phyloP scores from a whole-genome alignment of 2,797 vertebrate species.

The Eulemur albifrons region DNA sequence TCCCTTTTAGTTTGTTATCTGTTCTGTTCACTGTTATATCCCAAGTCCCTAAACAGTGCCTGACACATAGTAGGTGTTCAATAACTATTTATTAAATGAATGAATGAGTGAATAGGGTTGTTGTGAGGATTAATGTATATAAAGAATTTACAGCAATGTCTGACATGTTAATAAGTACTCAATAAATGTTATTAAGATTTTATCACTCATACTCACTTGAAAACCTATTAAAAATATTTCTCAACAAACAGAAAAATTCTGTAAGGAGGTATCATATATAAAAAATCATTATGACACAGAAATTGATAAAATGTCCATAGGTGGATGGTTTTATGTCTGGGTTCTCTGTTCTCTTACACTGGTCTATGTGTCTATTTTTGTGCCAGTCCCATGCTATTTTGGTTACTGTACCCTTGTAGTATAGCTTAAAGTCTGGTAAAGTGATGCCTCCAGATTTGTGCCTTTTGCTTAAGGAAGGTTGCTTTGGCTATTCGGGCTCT shows the following conservation, averaged over 20 bases:
- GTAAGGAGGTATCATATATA: neutral
- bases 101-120: neutral
- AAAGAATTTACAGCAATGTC: neutral
- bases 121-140: neutral
- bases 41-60: neutral
- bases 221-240: slow-evolving; percentile 18
- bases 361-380: too few relatives aligned
- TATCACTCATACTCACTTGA: neutral
- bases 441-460: too few relatives aligned
- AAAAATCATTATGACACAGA: neutral
- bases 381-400: too few relatives aligned
- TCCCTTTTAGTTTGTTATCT: neutral
- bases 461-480: too few relatives aligned
- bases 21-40: neutral
- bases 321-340: too few relatives aligned
- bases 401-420: too few relatives aligned
- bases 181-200: neutral
- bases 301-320: neutral
- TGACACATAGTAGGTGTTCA: neutral
- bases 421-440: too few relatives aligned
- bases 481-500: too few relatives aligned
- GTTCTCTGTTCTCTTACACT: too few relatives aligned
- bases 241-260: neutral
- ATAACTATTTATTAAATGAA: neutral
- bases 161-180: neutral